Conservation (phyloP, 2,797 vertebrate genomes). For the Hirundo rustica region DNA sequence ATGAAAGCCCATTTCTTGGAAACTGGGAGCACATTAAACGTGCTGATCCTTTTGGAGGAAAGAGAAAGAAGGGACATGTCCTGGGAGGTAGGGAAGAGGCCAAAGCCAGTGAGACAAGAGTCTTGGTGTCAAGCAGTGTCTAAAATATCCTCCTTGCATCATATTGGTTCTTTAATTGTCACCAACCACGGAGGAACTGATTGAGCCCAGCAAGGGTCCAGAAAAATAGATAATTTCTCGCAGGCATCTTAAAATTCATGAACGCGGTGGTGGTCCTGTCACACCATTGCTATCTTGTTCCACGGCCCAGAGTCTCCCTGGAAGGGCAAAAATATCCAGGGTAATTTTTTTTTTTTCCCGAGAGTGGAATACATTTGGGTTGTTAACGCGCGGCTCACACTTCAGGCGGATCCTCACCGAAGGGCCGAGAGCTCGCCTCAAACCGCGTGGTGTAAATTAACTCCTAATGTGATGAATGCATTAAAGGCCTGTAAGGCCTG, state of each 20-base stretch:
- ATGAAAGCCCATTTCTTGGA: neutral
- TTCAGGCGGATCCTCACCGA: slow-evolving; percentile 42
- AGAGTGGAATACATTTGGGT: slow-evolving; percentile 64
- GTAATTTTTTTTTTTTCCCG: slow-evolving; percentile 36
- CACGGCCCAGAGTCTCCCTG: slow-evolving; percentile 39
- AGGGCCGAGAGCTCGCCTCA: slow-evolving; percentile 38
- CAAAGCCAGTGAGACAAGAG: slow-evolving; percentile 1
- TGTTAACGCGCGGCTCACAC: slow-evolving; percentile 61
- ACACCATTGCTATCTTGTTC: slow-evolving; percentile 45
- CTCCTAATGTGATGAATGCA: slow-evolving; percentile 66
- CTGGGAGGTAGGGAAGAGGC: neutral
- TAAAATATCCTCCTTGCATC: slow-evolving; percentile 74
- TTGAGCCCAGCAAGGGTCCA: slow-evolving; percentile 75
- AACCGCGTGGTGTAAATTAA: slow-evolving; percentile 68
- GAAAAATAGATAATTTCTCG: slow-evolving; percentile 75
- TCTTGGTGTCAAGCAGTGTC: slow-evolving; percentile 70
- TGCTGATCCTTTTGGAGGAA: neutral
- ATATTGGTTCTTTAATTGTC: slow-evolving; percentile 76
- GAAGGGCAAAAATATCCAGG: slow-evolving; percentile 62
- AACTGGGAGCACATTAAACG: neutral
- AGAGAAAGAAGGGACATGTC: neutral
- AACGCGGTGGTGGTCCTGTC: slow-evolving; percentile 43
- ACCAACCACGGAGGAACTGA: slow-evolving; percentile 76
- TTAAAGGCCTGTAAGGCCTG: slow-evolving; percentile 49
- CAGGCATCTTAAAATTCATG: slow-evolving; percentile 73